Conservation (phyloP, 2,797 vertebrate genomes). For the Sebastes iracundus region DNA sequence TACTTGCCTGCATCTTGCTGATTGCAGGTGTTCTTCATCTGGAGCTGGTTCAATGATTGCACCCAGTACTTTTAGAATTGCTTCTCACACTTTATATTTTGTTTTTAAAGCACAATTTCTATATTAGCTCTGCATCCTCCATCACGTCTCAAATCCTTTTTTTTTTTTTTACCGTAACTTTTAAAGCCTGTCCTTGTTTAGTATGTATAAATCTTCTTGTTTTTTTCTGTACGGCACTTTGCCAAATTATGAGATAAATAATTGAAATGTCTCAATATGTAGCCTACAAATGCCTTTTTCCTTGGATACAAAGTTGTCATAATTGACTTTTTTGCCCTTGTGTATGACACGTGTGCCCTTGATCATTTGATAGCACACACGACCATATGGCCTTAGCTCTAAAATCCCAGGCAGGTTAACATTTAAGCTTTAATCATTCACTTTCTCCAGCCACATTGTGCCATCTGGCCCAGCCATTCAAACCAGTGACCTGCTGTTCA, state of each 20-base stretch:
- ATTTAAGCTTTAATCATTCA: constrained; percentile 23
- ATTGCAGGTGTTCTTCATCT: neutral
- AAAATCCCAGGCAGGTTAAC: neutral
- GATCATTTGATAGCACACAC: neutral
- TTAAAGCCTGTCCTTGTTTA: constrained; percentile 6
- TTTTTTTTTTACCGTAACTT: neutral
- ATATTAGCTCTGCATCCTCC: neutral
- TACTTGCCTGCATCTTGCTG: neutral
- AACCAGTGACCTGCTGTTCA: constrained; percentile 43
- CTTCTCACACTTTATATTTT: neutral
- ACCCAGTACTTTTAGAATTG: neutral
- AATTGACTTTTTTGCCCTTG: neutral
- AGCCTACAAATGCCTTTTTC: neutral
- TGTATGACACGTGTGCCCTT: neutral
- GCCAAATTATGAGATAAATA: neutral
- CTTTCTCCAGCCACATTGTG: constrained; percentile 9
- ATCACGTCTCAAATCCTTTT: neutral
- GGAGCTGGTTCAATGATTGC: neutral
- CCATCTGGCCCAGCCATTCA: constrained; percentile 50
- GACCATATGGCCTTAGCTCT: neutral
- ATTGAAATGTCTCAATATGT: too few relatives aligned
- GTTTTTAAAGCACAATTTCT: neutral
- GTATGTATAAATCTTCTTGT: neutral
- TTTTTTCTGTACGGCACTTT: neutral
- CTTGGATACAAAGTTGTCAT: neutral